Evolutionary conservation across 2,888 invertebrate genomes (phyloP), one percentile per base, ranked within the genome.

Genomic region (Polydrusus tereticollis): DNA sequence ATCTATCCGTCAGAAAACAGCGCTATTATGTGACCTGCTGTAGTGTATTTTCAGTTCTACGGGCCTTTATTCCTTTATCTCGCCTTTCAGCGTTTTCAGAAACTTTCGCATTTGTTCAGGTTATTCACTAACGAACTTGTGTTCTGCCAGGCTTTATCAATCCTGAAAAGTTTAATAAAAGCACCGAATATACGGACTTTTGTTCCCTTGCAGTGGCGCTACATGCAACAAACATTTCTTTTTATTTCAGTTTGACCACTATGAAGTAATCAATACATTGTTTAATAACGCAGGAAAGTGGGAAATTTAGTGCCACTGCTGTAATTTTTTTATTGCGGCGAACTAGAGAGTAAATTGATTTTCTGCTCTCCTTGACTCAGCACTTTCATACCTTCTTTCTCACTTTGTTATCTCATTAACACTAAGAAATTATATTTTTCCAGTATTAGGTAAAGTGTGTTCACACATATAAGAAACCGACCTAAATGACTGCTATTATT

Each of bases 41-140:
- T 82, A 82, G 79, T 83, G 82, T 83, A 82, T 83, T 82, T 83
- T 81, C 81, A 81, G 80, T 76, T 77, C 79, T 78, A 77, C 60
- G 77, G 77, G 83, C 83, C 82, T 85, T 85, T 84, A 84, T 85
- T 84, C 85, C 84, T 85, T 85, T 85, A 85, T 85, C 85, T 85
- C 82, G 83, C 83, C 83, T 84, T 85, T 85, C 84, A 84, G 79
- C 79, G 80, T 82, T 82, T 83, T 82, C 82, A 83, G 82, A 78
- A 82, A 81, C 81, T 82, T 82, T 82, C 82, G 81, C 82, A 81
- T 84, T 84, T 84, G 84, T 85, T 84, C 83, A 81, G 80, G 82
- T 83, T 84, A 84, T 85, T 84, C 84, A 83, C 84, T 85, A 85
- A 85, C 83, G 85, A 84, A 84, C 84, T 84, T 84, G 78, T 79